Base-by-base conservation (phyloP, 2,797 vertebrate species). In the Pseudocheirus occidentalis region DNA sequence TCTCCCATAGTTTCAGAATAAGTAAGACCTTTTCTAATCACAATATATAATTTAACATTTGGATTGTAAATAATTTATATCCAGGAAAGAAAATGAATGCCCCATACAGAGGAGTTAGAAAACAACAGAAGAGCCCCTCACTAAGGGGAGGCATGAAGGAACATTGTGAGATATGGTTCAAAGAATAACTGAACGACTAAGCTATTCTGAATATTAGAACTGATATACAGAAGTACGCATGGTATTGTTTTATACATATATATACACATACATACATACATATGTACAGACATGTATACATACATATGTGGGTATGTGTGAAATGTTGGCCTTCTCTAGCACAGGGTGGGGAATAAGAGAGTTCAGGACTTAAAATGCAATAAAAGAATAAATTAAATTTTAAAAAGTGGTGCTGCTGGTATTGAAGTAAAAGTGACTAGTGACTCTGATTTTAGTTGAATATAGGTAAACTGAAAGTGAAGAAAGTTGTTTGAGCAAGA, bases 1-100 rank as follows among this genome's bases (percentile, higher is more conserved):
- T 62, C 59, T 95, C 29, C 54, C 57, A 58, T 12, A 14, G n/a
- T 52, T 93, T 97, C 57, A 66, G 90, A 87, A 56, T 34, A 91
- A 95, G 34, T 11, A 55, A 0, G 57, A 31, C 7, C 3, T 96
- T 93, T 94, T 57, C 16, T 93, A 89, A 73, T 52, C 50, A 27
- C 6, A 93, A 5, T 4, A 54, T 3, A 27, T 94, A 16, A 54
- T 3, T 31, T 94, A 16, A 52, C 53, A 92, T 46, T 94, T 94
- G 73, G 21, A 13, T 55, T 57, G 10, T 81, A 90, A 91, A 56
- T 57, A 93, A 95, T 94, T 95, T 92, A 94, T 21, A 53, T 29
- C 14, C 92, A 93, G 94, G 52, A 95, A 92, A 90, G 6, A 24
- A n/a, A 93, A 89, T 56, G 87, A 92, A 57, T 93, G 52, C 91